A percentile compares a stretch with the other conserved stretches of the same genome.
Conservation (phyloP, 2,797 vertebrate species). For the Pangasius mekongensis region DNA sequence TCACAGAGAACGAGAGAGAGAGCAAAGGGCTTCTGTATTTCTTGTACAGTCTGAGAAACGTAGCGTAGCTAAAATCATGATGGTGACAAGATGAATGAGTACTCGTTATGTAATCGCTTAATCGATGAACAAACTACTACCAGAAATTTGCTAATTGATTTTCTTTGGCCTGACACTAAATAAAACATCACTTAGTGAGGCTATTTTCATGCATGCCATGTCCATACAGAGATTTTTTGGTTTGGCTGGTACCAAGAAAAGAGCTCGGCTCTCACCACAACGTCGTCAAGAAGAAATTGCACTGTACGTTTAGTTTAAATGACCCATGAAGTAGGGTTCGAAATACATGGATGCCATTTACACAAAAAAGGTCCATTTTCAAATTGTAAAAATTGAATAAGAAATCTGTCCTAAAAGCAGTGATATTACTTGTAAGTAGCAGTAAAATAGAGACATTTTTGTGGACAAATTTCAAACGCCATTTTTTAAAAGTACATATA, state of each 20-base stretch:
- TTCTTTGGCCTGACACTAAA: conserved; percentile 2
- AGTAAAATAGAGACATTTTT: neutral
- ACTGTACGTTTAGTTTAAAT: neutral
- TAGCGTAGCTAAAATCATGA: neutral
- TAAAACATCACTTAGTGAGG: neutral
- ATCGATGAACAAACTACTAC: neutral
- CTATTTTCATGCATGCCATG: neutral
- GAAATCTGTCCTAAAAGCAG: neutral
- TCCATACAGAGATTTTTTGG: neutral
- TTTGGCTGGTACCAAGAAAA: neutral
- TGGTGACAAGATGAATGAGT: neutral
- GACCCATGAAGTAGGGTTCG: neutral
- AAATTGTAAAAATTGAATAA: neutral
- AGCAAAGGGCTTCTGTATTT: neutral
- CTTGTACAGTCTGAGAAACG: neutral
- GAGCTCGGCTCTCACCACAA: neutral
- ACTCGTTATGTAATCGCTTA: neutral
- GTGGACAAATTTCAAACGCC: neutral
- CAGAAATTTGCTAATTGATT: conserved; percentile 12
- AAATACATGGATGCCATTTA: neutral
- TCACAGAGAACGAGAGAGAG: conserved; percentile 51
- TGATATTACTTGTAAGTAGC: neutral
- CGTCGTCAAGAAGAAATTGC: neutral
- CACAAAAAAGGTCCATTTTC: neutral
- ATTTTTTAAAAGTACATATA: too few species aligned